Evolutionary conservation across 2,113 vertebrate genomes (phyloP).

Genomic region (Sturnira hondurensis): DNA sequence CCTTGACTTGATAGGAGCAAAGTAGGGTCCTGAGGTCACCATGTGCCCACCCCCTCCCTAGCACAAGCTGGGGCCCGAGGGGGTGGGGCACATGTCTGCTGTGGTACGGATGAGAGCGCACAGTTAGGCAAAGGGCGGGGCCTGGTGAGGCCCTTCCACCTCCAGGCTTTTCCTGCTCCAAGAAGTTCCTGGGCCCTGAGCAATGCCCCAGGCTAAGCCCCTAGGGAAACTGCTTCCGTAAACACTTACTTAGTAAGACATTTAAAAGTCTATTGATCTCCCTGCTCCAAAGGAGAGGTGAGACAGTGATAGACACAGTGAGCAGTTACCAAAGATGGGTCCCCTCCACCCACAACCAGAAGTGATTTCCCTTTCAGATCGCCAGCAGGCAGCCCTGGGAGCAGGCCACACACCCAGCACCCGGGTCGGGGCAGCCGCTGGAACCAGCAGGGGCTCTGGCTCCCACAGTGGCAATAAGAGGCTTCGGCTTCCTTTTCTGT

Average conservation of each 20-base stretch:
- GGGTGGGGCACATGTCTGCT: not conserved
- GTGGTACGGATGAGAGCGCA: not conserved
- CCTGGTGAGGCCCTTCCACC: not conserved
- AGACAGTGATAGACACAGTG: conserved; percentile 32
- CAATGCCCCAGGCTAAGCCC: not conserved
- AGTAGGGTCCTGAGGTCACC: not conserved
- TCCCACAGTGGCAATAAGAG: conserved; percentile 35
- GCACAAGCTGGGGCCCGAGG: too few species aligned
- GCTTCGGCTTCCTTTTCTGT: conserved; percentile 28
- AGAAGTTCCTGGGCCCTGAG: not conserved
- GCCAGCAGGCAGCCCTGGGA: not conserved
- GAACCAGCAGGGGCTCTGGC: conserved; percentile 52
- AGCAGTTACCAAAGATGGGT: conserved; percentile 46
- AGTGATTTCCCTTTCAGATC: conserved; percentile 56
- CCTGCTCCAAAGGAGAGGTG: conserved; percentile 27
- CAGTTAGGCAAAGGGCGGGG: not conserved
- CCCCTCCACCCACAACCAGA: not conserved
- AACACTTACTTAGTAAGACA: conserved; percentile 63
- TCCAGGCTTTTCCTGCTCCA: not conserved
- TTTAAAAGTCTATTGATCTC: conserved; percentile 58
- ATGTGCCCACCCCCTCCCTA: not conserved
- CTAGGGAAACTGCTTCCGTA: conserved; percentile 29
- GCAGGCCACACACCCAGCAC: not conserved
- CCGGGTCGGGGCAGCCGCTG: not conserved
- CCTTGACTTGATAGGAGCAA: not conserved